These are phyloP conservation scores for Harpagifer antarcticus DNA, from an alignment of 2,797 vertebrate species.

Conservation along the genomic window DNA sequence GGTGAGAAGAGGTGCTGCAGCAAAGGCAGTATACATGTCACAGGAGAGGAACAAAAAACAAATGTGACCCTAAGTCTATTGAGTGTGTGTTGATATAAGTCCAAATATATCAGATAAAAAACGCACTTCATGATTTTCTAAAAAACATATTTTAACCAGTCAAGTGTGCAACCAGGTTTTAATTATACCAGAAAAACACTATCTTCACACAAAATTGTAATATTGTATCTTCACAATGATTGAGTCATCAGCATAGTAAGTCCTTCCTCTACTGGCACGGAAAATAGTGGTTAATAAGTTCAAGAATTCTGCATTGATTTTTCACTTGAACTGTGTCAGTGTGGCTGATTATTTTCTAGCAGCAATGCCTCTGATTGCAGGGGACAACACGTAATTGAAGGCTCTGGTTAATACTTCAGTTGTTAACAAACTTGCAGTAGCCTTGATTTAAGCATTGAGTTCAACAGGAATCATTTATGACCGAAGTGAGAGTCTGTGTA, in stretches of 20 bases:
- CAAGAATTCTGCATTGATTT: conserved; percentile 51
- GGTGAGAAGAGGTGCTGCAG: too few relatives aligned
- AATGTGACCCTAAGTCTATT: too few relatives aligned
- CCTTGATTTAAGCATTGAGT: conserved; percentile 16
- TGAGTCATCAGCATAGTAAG: conserved; percentile 12
- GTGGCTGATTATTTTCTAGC: conserved; percentile 48
- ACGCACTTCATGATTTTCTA: neutral
- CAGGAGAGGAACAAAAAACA: too few relatives aligned
- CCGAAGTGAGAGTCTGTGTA: conserved; percentile 1
- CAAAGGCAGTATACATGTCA: too few relatives aligned
- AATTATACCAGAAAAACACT: neutral
- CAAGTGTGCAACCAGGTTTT: neutral
- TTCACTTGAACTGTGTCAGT: conserved; percentile 44
- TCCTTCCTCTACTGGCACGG: neutral
- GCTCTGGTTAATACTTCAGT: conserved; percentile 26
- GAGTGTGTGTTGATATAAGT: conserved; percentile 3
- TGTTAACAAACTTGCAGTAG: conserved; percentile 17
- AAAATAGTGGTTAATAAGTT: conserved; percentile 43
- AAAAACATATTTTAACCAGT: conserved; percentile 11
- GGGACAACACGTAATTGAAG: conserved; percentile 12
- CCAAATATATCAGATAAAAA: conserved; percentile 7
- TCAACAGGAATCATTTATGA: conserved; percentile 7
- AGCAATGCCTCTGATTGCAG: conserved; percentile 42
- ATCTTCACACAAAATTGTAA: neutral
- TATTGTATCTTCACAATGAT: conserved; percentile 24